Percentiles rank a stretch among this genome's conserved stretches.
These are phyloP conservation scores for Pangasius macronema DNA, from an alignment of 2,797 vertebrate genomes.

Conservation along the genomic window DNA sequence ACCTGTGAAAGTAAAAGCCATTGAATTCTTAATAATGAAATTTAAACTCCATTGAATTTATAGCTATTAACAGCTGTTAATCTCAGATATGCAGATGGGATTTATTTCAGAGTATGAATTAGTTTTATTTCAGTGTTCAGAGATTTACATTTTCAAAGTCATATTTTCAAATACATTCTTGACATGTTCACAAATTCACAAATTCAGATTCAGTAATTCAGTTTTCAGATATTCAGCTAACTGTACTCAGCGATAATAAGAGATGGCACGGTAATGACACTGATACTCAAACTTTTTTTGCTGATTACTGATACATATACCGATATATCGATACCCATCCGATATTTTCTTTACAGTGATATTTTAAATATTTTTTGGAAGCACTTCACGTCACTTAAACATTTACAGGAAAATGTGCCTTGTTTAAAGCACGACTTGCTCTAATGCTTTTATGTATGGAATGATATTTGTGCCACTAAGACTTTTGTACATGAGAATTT, in stretches of 20 bases:
- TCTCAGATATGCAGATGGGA: neutral
- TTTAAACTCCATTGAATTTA: neutral
- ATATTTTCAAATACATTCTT: neutral
- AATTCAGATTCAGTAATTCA: neutral
- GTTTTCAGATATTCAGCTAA: neutral
- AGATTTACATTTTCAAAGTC: neutral
- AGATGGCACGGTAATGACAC: neutral
- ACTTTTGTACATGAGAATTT: neutral
- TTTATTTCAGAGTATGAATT: neutral
- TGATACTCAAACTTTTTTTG: neutral
- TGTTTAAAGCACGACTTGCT: neutral
- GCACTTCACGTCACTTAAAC: neutral
- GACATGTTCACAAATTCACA: neutral
- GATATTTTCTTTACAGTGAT: too few species aligned
- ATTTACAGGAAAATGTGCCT: neutral
- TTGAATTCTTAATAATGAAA: neutral
- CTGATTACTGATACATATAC: neutral
- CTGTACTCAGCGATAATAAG: too few species aligned
- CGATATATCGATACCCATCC: neutral
- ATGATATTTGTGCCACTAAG: neutral
- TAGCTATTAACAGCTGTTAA: neutral
- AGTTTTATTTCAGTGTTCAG: neutral
- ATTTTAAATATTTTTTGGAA: neutral
- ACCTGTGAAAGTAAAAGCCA: neutral
- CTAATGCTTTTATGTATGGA: too few species aligned